These are phyloP conservation scores for Chiloscyllium punctatum DNA, from an alignment of 2,797 vertebrate genomes.

Conservation along the genomic window DNA sequence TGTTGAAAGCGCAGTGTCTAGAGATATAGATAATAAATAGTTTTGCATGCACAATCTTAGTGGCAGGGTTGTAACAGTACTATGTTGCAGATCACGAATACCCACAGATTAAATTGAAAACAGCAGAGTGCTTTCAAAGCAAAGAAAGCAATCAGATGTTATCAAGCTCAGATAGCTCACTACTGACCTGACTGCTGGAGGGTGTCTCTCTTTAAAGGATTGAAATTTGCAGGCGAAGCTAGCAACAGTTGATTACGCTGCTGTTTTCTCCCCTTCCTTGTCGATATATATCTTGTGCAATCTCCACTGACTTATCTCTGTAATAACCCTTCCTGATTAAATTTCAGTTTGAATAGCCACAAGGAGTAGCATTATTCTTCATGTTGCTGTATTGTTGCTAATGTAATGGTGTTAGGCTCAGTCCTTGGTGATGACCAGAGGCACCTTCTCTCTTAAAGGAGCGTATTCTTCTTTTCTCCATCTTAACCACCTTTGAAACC, in stretches of 20 bases:
- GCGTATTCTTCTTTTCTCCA: background rate
- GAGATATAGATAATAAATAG: conserved; percentile 4
- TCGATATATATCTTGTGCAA: background rate
- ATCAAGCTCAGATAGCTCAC: background rate
- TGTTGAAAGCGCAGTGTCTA: background rate
- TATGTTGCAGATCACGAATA: background rate
- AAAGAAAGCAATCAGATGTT: conserved; percentile 32
- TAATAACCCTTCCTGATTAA: conserved; percentile 16
- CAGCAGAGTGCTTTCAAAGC: conserved; percentile 10
- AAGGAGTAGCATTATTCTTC: background rate
- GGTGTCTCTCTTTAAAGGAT: conserved; percentile 10
- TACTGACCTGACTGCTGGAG: background rate
- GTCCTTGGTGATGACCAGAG: background rate
- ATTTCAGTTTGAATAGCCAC: conserved; percentile 21
- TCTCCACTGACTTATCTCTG: conserved; percentile 11
- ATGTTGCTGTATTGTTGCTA: background rate
- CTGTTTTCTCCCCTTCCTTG: background rate
- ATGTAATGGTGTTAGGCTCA: background rate
- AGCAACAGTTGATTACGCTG: background rate
- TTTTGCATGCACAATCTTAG: background rate
- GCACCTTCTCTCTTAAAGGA: background rate
- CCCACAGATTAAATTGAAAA: conserved; percentile 18
- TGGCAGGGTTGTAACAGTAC: background rate
- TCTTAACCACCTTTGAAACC: background rate
- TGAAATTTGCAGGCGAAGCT: background rate